phyloP scores from a whole-genome alignment of 2,888 invertebrate genomes.

The Ochlodes sylvanus region DNA sequence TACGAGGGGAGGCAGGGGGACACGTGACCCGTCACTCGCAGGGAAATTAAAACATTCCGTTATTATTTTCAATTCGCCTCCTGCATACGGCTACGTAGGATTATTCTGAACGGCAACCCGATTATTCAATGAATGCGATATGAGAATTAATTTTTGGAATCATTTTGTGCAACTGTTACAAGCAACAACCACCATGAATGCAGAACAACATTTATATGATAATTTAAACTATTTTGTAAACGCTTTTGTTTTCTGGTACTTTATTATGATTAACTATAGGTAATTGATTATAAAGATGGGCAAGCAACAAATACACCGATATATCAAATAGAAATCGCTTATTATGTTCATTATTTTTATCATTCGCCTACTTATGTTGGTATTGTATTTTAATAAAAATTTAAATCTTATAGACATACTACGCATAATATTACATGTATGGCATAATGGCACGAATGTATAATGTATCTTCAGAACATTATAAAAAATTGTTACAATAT shows the following conservation, averaged over 20 bases:
- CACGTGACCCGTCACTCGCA: constrained; percentile 86
- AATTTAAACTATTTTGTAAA: constrained; percentile 11
- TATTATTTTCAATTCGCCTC: constrained; percentile 71
- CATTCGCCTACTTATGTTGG: too few relatives aligned
- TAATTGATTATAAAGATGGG: too few relatives aligned
- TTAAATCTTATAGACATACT: too few relatives aligned
- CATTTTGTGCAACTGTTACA: constrained; percentile 29
- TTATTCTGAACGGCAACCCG: constrained; percentile 40
- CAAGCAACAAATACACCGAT: too few relatives aligned
- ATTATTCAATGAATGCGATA: constrained; percentile 39
- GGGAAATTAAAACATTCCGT: constrained; percentile 84
- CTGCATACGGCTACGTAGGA: constrained; percentile 42
- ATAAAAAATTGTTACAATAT: too few relatives aligned
- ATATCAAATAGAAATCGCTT: too few relatives aligned
- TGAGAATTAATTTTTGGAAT: constrained; percentile 38
- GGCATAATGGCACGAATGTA: too few relatives aligned
- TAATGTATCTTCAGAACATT: too few relatives aligned
- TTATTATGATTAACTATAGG: neutral
- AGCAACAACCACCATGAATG: constrained; percentile 23
- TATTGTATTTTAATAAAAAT: too few relatives aligned
- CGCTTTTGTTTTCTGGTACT: neutral
- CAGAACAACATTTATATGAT: constrained; percentile 5
- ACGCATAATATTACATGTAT: too few relatives aligned
- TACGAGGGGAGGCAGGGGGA: constrained; percentile 53
- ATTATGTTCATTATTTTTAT: too few relatives aligned